A percentile compares a stretch with the other conserved stretches of the same genome.
Conservation (phyloP, 2,888 invertebrate species). For the Sussaba pulchella region DNA sequence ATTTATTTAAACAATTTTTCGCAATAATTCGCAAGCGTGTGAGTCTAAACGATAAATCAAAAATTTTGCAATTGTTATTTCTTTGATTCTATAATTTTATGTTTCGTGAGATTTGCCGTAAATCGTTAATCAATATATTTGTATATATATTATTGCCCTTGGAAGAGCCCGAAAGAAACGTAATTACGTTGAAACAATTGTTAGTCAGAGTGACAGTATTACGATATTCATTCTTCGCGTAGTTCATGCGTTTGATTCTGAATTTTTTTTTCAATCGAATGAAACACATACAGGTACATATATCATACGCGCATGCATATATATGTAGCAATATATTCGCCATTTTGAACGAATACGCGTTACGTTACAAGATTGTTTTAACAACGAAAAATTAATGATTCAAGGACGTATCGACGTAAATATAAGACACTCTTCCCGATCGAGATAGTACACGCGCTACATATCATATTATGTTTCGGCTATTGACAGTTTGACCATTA, state of each 20-base stretch:
- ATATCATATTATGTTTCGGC: conserved; percentile 43
- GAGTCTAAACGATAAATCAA: conserved; percentile 31
- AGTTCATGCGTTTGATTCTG: conserved; percentile 14
- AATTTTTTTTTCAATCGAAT: conserved; percentile 19
- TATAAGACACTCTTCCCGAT: conserved; percentile 52
- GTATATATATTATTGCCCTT: conserved; percentile 38
- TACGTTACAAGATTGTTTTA: too few relatives aligned
- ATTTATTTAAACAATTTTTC: conserved; percentile 11
- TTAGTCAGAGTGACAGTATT: conserved; percentile 50
- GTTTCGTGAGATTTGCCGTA: conserved; percentile 13
- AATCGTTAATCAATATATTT: too few relatives aligned
- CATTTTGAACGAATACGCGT: conserved; percentile 5
- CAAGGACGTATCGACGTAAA: conserved; percentile 33
- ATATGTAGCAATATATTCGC: conserved; percentile 42
- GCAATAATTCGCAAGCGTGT: conserved; percentile 22
- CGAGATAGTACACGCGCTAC: conserved; percentile 38
- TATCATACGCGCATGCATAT: conserved; percentile 25
- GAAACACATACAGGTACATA: conserved; percentile 13
- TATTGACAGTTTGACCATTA: conserved; percentile 65
- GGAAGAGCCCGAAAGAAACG: conserved; percentile 32
- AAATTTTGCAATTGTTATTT: conserved; percentile 30
- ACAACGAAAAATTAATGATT: conserved; percentile 21
- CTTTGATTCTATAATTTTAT: neutral
- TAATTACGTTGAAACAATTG: conserved; percentile 31
- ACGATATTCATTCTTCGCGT: conserved; percentile 12